A percentile compares a stretch with the other conserved stretches of the same genome.
phyloP scores from a whole-genome alignment of 2,797 vertebrate species.

The Cirrhinus mrigala region DNA sequence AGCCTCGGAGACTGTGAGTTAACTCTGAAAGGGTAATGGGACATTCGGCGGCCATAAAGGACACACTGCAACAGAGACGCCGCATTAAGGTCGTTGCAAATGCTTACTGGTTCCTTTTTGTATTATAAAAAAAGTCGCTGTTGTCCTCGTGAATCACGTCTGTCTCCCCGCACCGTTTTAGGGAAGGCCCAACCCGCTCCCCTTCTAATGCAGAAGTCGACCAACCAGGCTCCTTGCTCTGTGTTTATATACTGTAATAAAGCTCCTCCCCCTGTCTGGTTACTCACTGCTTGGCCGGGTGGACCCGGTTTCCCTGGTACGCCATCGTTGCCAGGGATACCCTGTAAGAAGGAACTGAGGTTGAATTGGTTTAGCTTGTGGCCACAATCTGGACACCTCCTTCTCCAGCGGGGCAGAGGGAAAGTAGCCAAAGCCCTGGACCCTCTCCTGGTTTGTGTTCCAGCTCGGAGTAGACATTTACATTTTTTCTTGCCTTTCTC shows the following conservation, averaged over 20 bases:
- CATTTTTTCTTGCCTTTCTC: constrained; percentile 52
- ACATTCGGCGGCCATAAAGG: constrained; percentile 46
- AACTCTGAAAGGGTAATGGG: constrained; percentile 45
- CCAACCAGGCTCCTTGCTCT: constrained; percentile 58
- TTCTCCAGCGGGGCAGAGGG: constrained; percentile 69
- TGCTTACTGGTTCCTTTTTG: constrained; percentile 48
- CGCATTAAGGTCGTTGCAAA: constrained; percentile 37
- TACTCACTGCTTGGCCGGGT: constrained; percentile 88
- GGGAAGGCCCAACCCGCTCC: constrained; percentile 42
- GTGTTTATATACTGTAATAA: constrained; percentile 52
- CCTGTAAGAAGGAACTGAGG: constrained; percentile 89
- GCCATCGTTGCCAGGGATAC: constrained; percentile 92
- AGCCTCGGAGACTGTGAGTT: constrained; percentile 32
- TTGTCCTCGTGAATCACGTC: constrained; percentile 51
- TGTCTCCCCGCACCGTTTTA: constrained; percentile 33
- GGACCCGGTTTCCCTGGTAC: constrained; percentile 89
- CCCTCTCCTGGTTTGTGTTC: constrained; percentile 63
- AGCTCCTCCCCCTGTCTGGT: constrained; percentile 72
- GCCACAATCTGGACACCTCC: constrained; percentile 72
- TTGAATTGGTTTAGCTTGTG: constrained; percentile 77
- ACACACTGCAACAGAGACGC: constrained; percentile 37
- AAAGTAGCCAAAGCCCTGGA: constrained; percentile 67
- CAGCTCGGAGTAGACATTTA: constrained; percentile 54
- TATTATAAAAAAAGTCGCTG: constrained; percentile 39
- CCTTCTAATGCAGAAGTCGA: constrained; percentile 52